These are phyloP conservation scores for Megaleporinus macrocephalus DNA, from an alignment of 2,113 vertebrate species.

Conservation along the genomic window DNA sequence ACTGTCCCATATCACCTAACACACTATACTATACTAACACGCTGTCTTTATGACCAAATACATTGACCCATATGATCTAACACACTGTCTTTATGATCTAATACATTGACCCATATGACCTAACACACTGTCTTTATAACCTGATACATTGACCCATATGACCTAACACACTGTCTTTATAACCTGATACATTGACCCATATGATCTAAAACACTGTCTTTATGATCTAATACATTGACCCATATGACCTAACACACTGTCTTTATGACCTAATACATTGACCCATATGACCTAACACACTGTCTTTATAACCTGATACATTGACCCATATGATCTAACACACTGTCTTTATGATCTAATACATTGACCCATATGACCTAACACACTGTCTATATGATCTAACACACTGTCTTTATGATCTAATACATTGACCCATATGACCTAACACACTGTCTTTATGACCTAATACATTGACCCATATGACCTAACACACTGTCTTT, in stretches of 20 bases:
- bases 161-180: neutral
- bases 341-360: neutral
- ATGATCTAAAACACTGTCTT: neutral
- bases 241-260: neutral
- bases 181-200: neutral
- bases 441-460: too few species aligned
- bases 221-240: too few species aligned
- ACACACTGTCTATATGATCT: neutral
- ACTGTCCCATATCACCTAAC: neutral
- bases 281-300: neutral
- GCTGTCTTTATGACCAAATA: neutral
- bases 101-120: neutral
- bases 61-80: neutral
- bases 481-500: too few species aligned
- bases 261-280: neutral
- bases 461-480: too few species aligned
- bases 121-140: neutral
- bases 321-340: neutral
- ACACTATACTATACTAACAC: neutral
- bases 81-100: too few species aligned
- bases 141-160: neutral
- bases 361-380: neutral
- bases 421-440: too few species aligned
- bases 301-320: too few species aligned
- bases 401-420: neutral